Percentiles rank a stretch among this genome's conserved stretches.
phyloP scores from a whole-genome alignment of 2,888 invertebrate genomes.

The Beris morrisii region DNA sequence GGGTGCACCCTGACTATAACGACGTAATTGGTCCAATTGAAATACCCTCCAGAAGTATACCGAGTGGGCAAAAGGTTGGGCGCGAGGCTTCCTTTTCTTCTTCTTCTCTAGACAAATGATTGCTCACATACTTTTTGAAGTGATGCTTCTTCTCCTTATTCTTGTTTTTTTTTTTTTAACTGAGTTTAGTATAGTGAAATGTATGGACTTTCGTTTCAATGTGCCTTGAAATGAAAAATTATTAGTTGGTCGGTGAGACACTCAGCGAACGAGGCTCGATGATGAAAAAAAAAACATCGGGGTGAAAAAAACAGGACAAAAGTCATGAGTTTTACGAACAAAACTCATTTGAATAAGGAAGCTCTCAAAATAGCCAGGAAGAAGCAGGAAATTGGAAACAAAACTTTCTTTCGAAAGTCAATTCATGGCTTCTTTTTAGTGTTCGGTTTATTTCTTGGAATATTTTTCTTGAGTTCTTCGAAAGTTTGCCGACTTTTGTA shows the following conservation, averaged over 20 bases:
- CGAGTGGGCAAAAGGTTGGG: conserved; percentile 15
- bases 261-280: not conserved
- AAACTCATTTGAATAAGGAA: conserved; percentile 29
- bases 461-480: too few relatives aligned
- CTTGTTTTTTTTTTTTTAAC: not conserved
- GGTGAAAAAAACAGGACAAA: not conserved
- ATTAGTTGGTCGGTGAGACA: conserved; percentile 12
- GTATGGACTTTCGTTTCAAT: conserved; percentile 4
- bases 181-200: not conserved
- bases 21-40: conserved; percentile 39
- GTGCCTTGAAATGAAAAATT: conserved; percentile 8
- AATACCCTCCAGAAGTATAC: conserved; percentile 36
- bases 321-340: not conserved
- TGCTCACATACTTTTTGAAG: conserved; percentile 29
- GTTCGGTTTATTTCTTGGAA: too few relatives aligned
- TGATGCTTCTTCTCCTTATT: conserved; percentile 13
- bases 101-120: conserved; percentile 26
- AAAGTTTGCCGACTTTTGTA: too few relatives aligned
- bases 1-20: conserved; percentile 32
- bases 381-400: conserved; percentile 24
- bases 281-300: not conserved
- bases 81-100: conserved; percentile 13
- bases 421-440: conserved; percentile 4
- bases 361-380: conserved; percentile 20
- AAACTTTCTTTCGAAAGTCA: conserved; percentile 17